Base-by-base conservation (phyloP, 1,140 invertebrate species). In the Drosophila paulistorum region DNA sequence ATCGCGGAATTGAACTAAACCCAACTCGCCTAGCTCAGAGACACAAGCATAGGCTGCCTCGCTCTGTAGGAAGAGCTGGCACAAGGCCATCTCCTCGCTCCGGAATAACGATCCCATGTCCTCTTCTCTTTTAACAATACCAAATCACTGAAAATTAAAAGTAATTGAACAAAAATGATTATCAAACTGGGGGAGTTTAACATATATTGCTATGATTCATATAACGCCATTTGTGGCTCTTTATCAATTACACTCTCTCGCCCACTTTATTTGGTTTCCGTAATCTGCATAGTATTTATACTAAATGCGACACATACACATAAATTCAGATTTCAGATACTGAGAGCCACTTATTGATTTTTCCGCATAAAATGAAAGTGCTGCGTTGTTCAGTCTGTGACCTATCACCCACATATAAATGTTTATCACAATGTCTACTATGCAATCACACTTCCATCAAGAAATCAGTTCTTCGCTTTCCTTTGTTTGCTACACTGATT, bases 41-140 rank as follows among this genome's bases (percentile, higher is more conserved):
- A 98, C 96, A 71, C 96, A 97, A 61, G 95, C 95, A 92, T 98
- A 98, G 35, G 97, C 97, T 5, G 97, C 96, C 93, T 98, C 97
- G 68, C 96, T 96, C 91, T 98, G 97, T 70, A 98, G 95, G 92
- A 97, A 98, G 74, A 98, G 94, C 93, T 98, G 97, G 93, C 96
- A 97, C 70, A 97, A 93, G 11, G 94, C 95, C 96, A 97, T 97
- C 92, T 97, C 95, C 92, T 98, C 97, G 93, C 97, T 97, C 30
- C 97, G 95, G 92, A 98, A 97, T 92, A 98, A 94, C 65, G 94
- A 94, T 91, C 95, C 95, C 95, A 96, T 90, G 17, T 84, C 26
- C 54, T 72, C 57, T 69, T 37, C 35, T 37, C 35, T 37, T 3
- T 37, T 55, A 58, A 62, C 42, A 51, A 37, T 57, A 23, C 17